Evolutionary conservation across 2,113 vertebrate genomes (phyloP).

Genomic region (Actinemys pallida): DNA sequence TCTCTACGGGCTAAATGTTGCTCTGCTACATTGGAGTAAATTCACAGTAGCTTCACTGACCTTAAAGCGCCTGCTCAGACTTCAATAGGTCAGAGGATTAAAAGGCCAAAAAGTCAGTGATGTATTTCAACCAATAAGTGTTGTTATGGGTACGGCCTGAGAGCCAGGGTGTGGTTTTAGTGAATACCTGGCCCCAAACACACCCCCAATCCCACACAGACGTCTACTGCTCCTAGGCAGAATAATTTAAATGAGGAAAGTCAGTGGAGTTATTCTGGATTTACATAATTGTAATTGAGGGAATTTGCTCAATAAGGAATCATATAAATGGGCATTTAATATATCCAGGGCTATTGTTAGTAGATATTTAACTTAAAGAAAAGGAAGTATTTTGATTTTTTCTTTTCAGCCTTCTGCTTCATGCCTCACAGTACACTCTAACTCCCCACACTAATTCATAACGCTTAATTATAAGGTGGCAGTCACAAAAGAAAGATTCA

Average conservation of each 20-base stretch:
- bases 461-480: constrained; percentile 18
- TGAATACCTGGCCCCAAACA: background rate
- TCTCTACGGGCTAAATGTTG: background rate
- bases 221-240: background rate
- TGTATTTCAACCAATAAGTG: background rate
- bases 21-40: background rate
- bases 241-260: background rate
- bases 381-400: background rate
- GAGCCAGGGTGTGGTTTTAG: background rate
- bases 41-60: background rate
- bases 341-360: background rate
- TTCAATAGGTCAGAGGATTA: background rate
- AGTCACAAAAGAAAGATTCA: constrained; percentile 16
- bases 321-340: background rate
- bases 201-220: rapidly evolving
- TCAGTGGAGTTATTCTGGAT: background rate
- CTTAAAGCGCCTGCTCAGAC: background rate
- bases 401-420: background rate
- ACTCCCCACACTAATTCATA: background rate
- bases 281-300: background rate
- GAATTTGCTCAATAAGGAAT: background rate
- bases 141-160: background rate
- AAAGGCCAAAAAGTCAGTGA: background rate
- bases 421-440: background rate
- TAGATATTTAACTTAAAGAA: background rate